Percentiles rank a stretch among this genome's conserved stretches.
Evolutionary conservation across 2,113 vertebrate genomes (phyloP).

Genomic region (Antennarius striatus): DNA sequence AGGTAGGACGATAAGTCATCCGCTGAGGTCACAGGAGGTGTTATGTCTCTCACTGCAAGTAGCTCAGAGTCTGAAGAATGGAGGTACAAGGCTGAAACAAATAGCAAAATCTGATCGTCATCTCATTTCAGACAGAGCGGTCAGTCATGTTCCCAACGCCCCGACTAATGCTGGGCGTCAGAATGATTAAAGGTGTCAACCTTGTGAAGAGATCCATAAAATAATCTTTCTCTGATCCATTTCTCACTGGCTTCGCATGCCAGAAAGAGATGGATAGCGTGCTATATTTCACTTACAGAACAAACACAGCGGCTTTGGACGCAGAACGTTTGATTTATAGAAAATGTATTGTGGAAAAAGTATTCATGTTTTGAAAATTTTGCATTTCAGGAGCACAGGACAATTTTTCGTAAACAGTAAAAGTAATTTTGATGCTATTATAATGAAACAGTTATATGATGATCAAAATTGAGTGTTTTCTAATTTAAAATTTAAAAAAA

Average conservation of each 20-base stretch:
- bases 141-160: slow-evolving; percentile 34
- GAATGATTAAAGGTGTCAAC: slow-evolving; percentile 47
- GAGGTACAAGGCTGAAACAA: slow-evolving; percentile 51
- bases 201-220: slow-evolving; percentile 46
- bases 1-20: slow-evolving; percentile 67
- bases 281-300: slow-evolving; percentile 19
- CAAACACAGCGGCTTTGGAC: slow-evolving; percentile 5
- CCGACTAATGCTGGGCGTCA: slow-evolving; percentile 20
- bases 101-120: slow-evolving; percentile 22
- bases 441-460: neutral
- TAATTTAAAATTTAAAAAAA: no score
- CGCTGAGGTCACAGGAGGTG: slow-evolving; percentile 66
- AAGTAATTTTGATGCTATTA: neutral
- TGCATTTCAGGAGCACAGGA: neutral
- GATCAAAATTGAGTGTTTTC: no score
- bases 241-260: slow-evolving; percentile 4
- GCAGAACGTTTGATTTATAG: neutral
- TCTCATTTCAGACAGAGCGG: slow-evolving; percentile 27
- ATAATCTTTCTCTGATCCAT: slow-evolving; percentile 39
- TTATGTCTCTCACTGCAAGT: slow-evolving; percentile 59
- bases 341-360: neutral
- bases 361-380: neutral
- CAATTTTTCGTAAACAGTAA: neutral
- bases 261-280: slow-evolving; percentile 18
- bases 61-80: slow-evolving; percentile 61